These are phyloP conservation scores for Gadus macrocephalus DNA, from an alignment of 2,113 vertebrate species.

Conservation along the genomic window DNA sequence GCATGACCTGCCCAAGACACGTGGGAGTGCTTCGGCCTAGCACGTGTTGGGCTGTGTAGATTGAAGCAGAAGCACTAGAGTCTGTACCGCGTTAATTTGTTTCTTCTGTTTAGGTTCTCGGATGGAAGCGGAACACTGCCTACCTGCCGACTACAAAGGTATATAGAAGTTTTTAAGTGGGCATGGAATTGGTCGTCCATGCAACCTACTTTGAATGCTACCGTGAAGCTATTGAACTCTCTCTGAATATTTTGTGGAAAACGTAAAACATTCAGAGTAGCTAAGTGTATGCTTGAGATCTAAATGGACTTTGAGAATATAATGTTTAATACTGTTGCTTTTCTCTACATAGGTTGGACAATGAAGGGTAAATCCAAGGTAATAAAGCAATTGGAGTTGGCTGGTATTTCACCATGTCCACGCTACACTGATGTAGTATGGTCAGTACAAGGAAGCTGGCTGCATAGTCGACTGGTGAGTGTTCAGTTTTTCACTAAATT, in stretches of 20 bases:
- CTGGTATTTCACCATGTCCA: not conserved
- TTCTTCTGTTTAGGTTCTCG: too few species aligned
- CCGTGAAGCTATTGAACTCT: conserved; percentile 68
- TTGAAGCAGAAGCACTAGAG: too few species aligned
- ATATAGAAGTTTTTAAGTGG: too few species aligned
- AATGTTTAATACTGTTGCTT: not conserved
- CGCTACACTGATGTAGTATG: conserved; percentile 73
- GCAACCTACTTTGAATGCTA: conserved; percentile 27
- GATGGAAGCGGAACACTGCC: too few species aligned
- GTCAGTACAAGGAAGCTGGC: not conserved
- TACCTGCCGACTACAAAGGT: too few species aligned
- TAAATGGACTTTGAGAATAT: not conserved
- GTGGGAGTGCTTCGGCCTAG: too few species aligned
- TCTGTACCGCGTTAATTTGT: too few species aligned
- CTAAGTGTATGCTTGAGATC: conserved; percentile 39
- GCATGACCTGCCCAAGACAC: too few species aligned
- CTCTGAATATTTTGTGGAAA: conserved; percentile 49
- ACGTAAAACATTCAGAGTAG: conserved; percentile 50
- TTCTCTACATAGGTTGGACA: conserved; percentile 7
- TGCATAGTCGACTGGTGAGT: too few species aligned
- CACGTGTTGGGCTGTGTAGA: too few species aligned
- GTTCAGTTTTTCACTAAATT: too few species aligned
- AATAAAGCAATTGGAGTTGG: not conserved
- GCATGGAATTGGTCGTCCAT: too few species aligned
- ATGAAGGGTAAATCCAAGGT: not conserved